A percentile compares a stretch with the other conserved stretches of the same genome.
Evolutionary conservation across 1,140 invertebrate genomes (phyloP).

Genomic region (Pteromalus puparum): DNA sequence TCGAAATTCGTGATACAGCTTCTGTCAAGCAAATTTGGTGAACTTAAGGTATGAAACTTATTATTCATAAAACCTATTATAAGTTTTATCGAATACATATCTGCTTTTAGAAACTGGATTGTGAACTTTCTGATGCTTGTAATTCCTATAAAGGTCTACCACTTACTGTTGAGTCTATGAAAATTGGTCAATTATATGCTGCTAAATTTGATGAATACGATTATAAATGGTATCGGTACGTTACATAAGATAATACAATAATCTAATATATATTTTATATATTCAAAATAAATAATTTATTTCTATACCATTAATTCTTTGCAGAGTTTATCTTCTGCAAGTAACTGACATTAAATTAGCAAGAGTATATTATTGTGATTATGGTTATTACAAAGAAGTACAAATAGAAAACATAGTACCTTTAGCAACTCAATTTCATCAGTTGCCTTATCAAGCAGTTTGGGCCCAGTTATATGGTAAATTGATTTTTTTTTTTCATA

Average conservation of each 20-base stretch:
- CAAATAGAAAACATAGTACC: neutral
- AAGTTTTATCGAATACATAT: neutral
- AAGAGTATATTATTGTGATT: conserved; percentile 21
- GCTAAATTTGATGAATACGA: neutral
- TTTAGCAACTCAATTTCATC: neutral
- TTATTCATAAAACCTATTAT: neutral
- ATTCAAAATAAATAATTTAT: neutral
- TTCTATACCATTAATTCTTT: neutral
- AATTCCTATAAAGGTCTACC: neutral
- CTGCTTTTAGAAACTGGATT: neutral
- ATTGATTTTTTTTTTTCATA: neutral
- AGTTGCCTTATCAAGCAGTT: conserved; percentile 27
- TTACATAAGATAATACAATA: neutral
- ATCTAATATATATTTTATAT: neutral
- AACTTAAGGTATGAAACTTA: neutral
- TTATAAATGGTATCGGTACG: neutral
- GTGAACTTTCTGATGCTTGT: neutral
- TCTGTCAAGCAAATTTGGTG: neutral
- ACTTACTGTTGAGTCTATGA: neutral
- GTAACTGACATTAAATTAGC: neutral
- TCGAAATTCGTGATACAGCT: conserved; percentile 7
- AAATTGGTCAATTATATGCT: conserved; percentile 35
- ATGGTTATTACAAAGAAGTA: neutral
- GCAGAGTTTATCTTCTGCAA: neutral
- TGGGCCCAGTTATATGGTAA: conserved; percentile 41